Conservation (phyloP, 2,113 vertebrate species). For the Elephas maximus region DNA sequence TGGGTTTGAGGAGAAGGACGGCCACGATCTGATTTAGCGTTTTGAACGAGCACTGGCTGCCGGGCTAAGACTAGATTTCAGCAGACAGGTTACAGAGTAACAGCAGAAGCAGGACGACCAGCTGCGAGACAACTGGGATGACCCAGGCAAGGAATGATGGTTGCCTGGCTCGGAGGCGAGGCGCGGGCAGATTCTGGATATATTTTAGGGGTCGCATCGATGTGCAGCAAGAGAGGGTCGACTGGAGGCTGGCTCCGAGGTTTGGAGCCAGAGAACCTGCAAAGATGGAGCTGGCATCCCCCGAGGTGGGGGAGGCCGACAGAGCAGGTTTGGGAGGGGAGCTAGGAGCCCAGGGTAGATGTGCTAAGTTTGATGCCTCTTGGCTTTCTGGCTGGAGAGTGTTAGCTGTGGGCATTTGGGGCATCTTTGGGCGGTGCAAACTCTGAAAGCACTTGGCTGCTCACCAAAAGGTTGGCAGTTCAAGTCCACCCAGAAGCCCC, state of each 20-base stretch:
- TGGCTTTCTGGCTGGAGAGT: accelerated
- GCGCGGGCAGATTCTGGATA: background rate
- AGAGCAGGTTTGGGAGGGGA: background rate
- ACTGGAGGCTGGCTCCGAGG: background rate
- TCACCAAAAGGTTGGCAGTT: too few relatives aligned
- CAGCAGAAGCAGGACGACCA: accelerated
- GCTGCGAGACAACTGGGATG: background rate
- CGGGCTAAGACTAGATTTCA: background rate
- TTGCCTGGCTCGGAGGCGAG: background rate
- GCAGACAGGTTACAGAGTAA: background rate
- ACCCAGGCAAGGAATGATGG: background rate
- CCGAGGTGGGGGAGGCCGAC: background rate
- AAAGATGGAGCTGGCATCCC: background rate
- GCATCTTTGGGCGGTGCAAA: too few relatives aligned
- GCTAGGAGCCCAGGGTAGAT: background rate
- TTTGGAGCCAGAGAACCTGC: background rate
- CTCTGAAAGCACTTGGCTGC: too few relatives aligned
- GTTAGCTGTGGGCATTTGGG: accelerated
- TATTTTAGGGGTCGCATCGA: background rate
- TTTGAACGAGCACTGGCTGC: background rate
- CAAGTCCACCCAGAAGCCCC: too few relatives aligned
- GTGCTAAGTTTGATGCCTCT: background rate
- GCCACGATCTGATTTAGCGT: background rate
- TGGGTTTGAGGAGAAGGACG: background rate
- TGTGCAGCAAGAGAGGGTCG: background rate